phyloP scores from a whole-genome alignment of 2,888 invertebrate species.

The Loripinus fragilis region DNA sequence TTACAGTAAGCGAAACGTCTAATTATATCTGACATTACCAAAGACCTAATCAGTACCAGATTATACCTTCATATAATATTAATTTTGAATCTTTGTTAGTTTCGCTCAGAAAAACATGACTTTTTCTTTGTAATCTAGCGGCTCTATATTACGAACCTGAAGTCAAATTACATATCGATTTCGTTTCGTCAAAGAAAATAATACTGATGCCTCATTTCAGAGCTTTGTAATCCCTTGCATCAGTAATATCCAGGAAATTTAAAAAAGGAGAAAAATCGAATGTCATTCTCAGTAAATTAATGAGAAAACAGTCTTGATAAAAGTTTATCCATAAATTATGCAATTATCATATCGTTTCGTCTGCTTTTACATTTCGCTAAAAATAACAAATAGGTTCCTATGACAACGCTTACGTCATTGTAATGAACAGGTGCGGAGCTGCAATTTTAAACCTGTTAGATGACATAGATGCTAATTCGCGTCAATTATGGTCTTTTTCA shows the following conservation, averaged over 20 bases:
- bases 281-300: neutral
- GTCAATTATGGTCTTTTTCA: neutral
- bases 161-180: neutral
- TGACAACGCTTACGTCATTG: neutral
- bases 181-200: neutral
- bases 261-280: neutral
- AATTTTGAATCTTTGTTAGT: no score
- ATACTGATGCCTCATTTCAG: neutral
- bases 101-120: no score
- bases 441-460: neutral
- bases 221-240: neutral
- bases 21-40: no score
- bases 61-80: no score
- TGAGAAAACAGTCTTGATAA: neutral
- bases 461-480: neutral
- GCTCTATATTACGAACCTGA: no score
- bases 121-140: no score
- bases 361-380: neutral
- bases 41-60: no score
- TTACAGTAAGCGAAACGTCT: no score
- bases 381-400: neutral
- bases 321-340: constrained; percentile 10
- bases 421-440: neutral
- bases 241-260: neutral
- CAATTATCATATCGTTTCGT: neutral